phyloP scores from a whole-genome alignment of 2,113 vertebrate species.

The Oryzias melastigma region DNA sequence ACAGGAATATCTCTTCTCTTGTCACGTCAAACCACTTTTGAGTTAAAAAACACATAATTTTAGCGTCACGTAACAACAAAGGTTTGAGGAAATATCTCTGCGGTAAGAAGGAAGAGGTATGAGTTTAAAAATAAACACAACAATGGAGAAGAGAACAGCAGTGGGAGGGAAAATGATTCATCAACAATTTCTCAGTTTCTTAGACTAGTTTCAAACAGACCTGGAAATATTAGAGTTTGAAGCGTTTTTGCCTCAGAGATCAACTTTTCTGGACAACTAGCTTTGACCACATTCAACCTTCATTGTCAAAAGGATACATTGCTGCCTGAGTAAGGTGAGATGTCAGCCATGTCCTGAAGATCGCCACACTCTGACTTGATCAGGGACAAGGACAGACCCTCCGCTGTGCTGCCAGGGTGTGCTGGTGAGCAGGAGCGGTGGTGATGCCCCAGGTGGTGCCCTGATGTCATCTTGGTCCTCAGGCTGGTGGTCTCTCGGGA shows the following conservation, averaged over 20 bases:
- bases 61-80: constrained; percentile 65
- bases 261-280: constrained; percentile 3
- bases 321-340: constrained; percentile 97
- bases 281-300: neutral
- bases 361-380: constrained; percentile 98
- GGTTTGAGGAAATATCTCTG: constrained; percentile 58
- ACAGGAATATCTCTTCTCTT: constrained; percentile 37
- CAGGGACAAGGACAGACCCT: constrained; percentile 94
- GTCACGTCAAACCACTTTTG: constrained; percentile 37
- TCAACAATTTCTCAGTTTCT: constrained; percentile 63
- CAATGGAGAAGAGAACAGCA: constrained; percentile 59
- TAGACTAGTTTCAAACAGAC: constrained; percentile 53
- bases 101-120: constrained; percentile 59
- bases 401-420: constrained; percentile 87
- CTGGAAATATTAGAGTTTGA: constrained; percentile 58
- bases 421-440: constrained; percentile 92
- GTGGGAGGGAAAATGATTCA: constrained; percentile 71
- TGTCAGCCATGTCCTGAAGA: constrained; percentile 97
- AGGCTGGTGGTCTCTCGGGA: constrained; percentile 93
- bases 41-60: constrained; percentile 44
- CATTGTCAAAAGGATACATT: constrained; percentile 94
- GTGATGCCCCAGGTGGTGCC: constrained; percentile 86
- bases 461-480: constrained; percentile 96
- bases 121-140: constrained; percentile 69
- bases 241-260: constrained; percentile 32